phyloP scores from a whole-genome alignment of 2,797 vertebrate genomes.

The Acipenser ruthenus region DNA sequence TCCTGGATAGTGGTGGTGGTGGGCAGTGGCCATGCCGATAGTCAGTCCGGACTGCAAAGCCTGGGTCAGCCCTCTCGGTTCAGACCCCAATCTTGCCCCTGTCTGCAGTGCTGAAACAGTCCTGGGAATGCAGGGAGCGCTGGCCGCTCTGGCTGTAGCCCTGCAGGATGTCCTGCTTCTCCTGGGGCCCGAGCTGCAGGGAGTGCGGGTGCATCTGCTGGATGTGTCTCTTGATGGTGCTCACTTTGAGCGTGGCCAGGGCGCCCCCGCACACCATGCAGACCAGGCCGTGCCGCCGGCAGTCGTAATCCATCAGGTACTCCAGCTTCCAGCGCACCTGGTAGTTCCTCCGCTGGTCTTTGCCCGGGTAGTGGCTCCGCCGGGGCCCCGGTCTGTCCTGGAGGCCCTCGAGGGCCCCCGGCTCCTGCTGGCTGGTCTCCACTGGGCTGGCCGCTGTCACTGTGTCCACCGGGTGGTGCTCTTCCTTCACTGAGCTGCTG shows the following conservation, averaged over 20 bases:
- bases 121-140: conserved; percentile 57
- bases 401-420: conserved; percentile 19
- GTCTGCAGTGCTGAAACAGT: conserved; percentile 40
- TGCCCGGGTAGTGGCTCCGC: conserved; percentile 63
- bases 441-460: conserved; percentile 7
- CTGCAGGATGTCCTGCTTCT: conserved; percentile 69
- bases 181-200: conserved; percentile 62
- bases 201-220: conserved; percentile 83
- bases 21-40: too few species aligned
- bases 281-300: conserved; percentile 68
- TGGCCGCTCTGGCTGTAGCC: conserved; percentile 66
- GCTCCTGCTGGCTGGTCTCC: conserved; percentile 4
- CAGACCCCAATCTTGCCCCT: conserved; percentile 9
- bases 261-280: conserved; percentile 76
- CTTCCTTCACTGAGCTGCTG: not conserved
- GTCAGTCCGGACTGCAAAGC: not conserved
- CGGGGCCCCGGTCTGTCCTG: conserved; percentile 26
- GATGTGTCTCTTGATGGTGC: conserved; percentile 78
- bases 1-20: too few species aligned
- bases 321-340: conserved; percentile 77
- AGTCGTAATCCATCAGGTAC: conserved; percentile 86
- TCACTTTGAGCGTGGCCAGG: conserved; percentile 71
- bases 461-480: not conserved
- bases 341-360: conserved; percentile 76
- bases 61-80: not conserved